Base-by-base conservation (phyloP, 2,888 invertebrate genomes). In the Eulithis prunata region DNA sequence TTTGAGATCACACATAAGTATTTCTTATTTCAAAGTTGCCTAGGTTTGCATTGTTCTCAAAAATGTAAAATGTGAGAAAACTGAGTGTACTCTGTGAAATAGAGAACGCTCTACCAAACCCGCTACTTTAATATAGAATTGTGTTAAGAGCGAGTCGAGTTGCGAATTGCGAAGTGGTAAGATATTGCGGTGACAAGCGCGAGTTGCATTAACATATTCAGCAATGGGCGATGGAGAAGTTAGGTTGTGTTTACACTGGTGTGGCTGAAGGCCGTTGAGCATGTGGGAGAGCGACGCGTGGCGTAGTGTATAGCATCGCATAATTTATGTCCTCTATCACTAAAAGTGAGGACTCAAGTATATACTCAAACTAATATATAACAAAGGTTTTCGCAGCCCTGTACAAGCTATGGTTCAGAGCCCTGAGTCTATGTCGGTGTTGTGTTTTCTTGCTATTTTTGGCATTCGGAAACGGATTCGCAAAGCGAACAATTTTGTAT, bases 141-240 rank as follows among this genome's bases (percentile, higher is more conserved):
- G 80, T 81, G 78, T 77, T 79, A 78, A 79, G 75, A 79, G 72
- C 73, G 75, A 70, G 69, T 72, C 72, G 75, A 77, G 77, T 80
- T 76, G 81, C 76, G 80, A 86, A 83, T 82, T 85, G 78, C 79
- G 79, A 82, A 85, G 82, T 79, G 79, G 77, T 80, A 80, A 80
- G 82, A 85, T 86, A 87, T 86, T 87, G 87, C 81, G 84, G 79
- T 76, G 83, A 79, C 84, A 83, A 78, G 73, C 76, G 74, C 76
- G 78, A 78, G 68, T 75, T 75, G 75, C 83, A 91, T 90, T 90
- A 89, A 86, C 90, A 90, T 92, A 90, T 90, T 87, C 87, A 82
- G 84, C 83, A 75, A 78, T 83, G 83, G 83, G 77, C 83, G 84
- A 75, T 74, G 76, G 72, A 57, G 75, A 76, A 80, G 75, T 81